Evolutionary conservation across 1,140 invertebrate species (phyloP), one percentile per base, ranked within the genome.

Genomic region (Ylistrum balloti): DNA sequence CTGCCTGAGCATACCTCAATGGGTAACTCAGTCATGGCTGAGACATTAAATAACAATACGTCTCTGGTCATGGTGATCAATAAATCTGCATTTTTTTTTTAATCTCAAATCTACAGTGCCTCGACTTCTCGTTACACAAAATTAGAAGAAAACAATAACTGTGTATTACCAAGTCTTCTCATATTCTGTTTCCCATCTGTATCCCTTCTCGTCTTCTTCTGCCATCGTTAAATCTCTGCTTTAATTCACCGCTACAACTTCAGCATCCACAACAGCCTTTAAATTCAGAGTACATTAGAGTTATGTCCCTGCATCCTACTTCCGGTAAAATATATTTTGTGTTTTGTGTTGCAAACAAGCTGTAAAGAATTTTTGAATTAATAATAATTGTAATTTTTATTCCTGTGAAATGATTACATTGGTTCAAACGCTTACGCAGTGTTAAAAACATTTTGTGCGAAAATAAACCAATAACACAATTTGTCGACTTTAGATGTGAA

Each of bases 151-250:
- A 13, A 1, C 41, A 15, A 17, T 45, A 13, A 45, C 17, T 28
- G 33, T 17, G 89, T 74, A 45, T 88, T 94, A 96, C 96, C 96
- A 96, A 35, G 96, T 96, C 88, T 94, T 94, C 96, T 99, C 99
- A 96, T 99, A 99, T 94, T 99, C 99, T 85, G 98, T 99, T 96
- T 99, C 99, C 99, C 99, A 99, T 33, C 98, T 97, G 91, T 99
- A 99, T 95, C 99, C 98, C 95, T 99, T 98, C 85, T 97, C 97
- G 95, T 98, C 98, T 85, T 98, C 95, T 17, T 95, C 95, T 33
- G 94, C 94, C 93, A 94, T 94, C 0, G 85, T 93, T 56, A 86
- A 74, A 11, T 28, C n/a, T 22, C 17, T 56, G 7, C 17, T 7
- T 56, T 56, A 56, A 2, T 56, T 5, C 5, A 38, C 13, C 35